Evolutionary conservation across 64 coral and sea anemone species (phyloP).

Genomic region (Stichodactyla helianthus): DNA sequence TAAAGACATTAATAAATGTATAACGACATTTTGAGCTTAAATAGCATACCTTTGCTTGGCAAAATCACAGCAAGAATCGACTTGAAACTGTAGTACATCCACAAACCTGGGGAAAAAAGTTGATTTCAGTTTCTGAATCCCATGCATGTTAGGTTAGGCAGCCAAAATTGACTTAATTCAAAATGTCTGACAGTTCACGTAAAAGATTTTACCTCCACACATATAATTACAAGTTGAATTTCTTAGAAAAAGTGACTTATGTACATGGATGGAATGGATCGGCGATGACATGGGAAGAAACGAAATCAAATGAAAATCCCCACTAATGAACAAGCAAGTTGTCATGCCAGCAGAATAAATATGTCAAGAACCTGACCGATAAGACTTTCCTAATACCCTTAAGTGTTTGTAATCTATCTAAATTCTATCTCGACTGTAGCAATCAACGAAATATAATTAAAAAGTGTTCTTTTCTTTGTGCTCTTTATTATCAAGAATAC

Average conservation of each 20-base stretch:
- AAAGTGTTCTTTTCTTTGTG: background rate
- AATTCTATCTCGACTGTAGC: background rate
- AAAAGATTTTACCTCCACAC: background rate
- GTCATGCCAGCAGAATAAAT: background rate
- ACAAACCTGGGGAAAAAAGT: background rate
- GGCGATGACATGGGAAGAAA: background rate
- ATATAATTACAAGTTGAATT: background rate
- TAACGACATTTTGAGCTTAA: background rate
- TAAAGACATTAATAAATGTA: too few relatives aligned
- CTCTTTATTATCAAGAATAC: background rate
- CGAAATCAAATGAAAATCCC: background rate
- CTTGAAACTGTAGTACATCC: background rate
- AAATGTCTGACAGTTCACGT: background rate
- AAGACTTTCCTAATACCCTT: slow-evolving; percentile 1
- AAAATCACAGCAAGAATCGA: background rate
- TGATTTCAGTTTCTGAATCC: background rate
- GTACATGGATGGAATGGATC: background rate
- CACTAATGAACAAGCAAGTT: background rate
- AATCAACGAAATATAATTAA: background rate
- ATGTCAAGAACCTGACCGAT: background rate
- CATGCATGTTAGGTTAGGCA: background rate
- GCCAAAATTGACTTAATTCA: background rate
- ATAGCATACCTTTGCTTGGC: background rate
- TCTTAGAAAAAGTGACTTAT: too few relatives aligned
- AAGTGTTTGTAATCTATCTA: slow-evolving; percentile 20